These are phyloP conservation scores for Plectrocnemia conspersa DNA, from an alignment of 1,140 invertebrate genomes.

Conservation along the genomic window DNA sequence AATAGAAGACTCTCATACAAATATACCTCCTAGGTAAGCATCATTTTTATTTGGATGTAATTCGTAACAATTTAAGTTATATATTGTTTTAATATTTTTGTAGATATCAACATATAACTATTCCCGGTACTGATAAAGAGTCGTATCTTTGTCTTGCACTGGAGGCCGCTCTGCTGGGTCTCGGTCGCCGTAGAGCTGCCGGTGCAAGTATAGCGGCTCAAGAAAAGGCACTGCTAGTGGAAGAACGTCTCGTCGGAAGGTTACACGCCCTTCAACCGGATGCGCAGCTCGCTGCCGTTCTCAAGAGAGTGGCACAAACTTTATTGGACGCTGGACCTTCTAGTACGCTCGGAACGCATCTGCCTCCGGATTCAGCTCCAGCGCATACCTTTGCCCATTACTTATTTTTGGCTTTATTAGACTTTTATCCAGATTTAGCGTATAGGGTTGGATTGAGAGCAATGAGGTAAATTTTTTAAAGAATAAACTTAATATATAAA, in stretches of 20 bases:
- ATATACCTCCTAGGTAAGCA: slow-evolving; percentile 55
- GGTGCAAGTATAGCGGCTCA: slow-evolving; percentile 75
- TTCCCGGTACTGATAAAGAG: slow-evolving; percentile 67
- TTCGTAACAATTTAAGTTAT: neutral
- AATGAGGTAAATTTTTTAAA: slow-evolving; percentile 48
- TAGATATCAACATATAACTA: slow-evolving; percentile 67
- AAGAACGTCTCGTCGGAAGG: slow-evolving; percentile 70
- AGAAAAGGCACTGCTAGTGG: slow-evolving; percentile 57
- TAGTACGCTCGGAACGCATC: slow-evolving; percentile 66
- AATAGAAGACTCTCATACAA: slow-evolving; percentile 56
- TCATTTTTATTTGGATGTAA: neutral
- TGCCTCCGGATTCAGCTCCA: slow-evolving; percentile 72
- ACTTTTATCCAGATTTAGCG: slow-evolving; percentile 69
- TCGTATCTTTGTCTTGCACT: slow-evolving; percentile 72
- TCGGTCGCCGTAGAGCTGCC: slow-evolving; percentile 75
- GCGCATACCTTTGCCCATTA: slow-evolving; percentile 81
- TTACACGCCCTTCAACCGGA: slow-evolving; percentile 74
- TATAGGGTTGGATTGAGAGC: slow-evolving; percentile 63
- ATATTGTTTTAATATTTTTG: slow-evolving; percentile 5
- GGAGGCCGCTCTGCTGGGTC: slow-evolving; percentile 58
- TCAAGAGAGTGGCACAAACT: slow-evolving; percentile 56
- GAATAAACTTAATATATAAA: slow-evolving; percentile 1
- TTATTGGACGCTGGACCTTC: slow-evolving; percentile 68
- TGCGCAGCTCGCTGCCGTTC: slow-evolving; percentile 59
- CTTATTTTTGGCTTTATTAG: slow-evolving; percentile 69